Evolutionary conservation across 2,888 invertebrate species (phyloP).

Genomic region (Mythimna albipuncta): DNA sequence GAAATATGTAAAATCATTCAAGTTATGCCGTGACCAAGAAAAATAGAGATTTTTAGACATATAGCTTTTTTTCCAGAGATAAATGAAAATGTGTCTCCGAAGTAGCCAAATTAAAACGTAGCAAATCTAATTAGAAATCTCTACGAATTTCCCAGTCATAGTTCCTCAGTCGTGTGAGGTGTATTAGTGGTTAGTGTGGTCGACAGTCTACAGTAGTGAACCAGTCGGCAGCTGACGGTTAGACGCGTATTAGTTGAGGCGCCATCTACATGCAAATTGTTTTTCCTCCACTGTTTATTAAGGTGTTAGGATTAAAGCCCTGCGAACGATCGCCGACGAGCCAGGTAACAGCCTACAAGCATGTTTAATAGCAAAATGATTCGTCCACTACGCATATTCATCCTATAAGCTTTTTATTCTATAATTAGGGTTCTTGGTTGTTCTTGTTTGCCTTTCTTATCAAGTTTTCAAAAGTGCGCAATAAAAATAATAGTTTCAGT

Average conservation of each 20-base stretch:
- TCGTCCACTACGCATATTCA: conserved; percentile 19
- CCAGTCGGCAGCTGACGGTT: conserved; percentile 85
- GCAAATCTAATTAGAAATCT: conserved; percentile 43
- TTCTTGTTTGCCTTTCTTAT: conserved; percentile 32
- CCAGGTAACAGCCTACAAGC: conserved; percentile 24
- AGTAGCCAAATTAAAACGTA: not conserved
- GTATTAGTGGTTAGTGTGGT: conserved; percentile 84
- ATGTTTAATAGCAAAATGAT: conserved; percentile 43
- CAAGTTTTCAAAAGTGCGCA: conserved; percentile 16
- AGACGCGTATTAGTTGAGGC: conserved; percentile 79
- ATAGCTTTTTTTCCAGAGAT: too few relatives aligned
- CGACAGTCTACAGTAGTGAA: conserved; percentile 80
- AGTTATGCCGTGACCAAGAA: too few relatives aligned
- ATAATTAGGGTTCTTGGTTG: conserved; percentile 34
- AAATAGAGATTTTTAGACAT: too few relatives aligned
- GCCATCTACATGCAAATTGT: conserved; percentile 85
- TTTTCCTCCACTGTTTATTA: conserved; percentile 69
- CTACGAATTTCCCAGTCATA: conserved; percentile 69
- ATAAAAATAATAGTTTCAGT: conserved; percentile 35
- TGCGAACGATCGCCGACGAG: conserved; percentile 25
- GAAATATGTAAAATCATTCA: too few relatives aligned
- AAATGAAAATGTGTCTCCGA: too few relatives aligned
- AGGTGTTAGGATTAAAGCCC: conserved; percentile 76
- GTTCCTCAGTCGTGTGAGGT: conserved; percentile 67
- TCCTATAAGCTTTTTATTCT: conserved; percentile 21